Percentiles rank a stretch among this genome's conserved stretches.
These are phyloP conservation scores for Lasioglossum pauxillum DNA, from an alignment of 2,888 invertebrate species.

Conservation along the genomic window DNA sequence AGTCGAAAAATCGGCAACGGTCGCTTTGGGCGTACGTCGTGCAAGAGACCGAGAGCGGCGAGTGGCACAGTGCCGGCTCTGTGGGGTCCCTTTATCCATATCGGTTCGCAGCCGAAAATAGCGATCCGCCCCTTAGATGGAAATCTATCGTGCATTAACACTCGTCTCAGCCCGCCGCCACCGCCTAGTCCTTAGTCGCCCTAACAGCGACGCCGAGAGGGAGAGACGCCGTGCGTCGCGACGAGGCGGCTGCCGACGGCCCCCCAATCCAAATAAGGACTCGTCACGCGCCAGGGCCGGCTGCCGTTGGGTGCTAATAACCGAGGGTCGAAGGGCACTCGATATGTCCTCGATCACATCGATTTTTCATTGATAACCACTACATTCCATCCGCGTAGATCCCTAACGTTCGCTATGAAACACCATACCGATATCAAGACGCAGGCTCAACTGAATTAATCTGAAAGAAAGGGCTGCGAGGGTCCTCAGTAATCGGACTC, in stretches of 20 bases:
- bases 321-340: constrained; percentile 51
- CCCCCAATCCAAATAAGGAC: constrained; percentile 82
- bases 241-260: constrained; percentile 75
- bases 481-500: neutral
- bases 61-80: constrained; percentile 81
- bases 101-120: constrained; percentile 83
- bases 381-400: neutral
- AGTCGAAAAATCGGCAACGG: constrained; percentile 63
- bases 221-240: constrained; percentile 72
- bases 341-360: neutral
- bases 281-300: constrained; percentile 71
- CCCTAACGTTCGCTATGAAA: neutral
- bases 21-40: constrained; percentile 76
- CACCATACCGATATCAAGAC: neutral
- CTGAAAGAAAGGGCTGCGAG: neutral
- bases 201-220: constrained; percentile 70
- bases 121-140: constrained; percentile 84
- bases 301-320: constrained; percentile 43
- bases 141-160: constrained; percentile 79
- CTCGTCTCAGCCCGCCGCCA: constrained; percentile 61
- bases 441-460: neutral
- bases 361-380: neutral
- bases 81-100: constrained; percentile 84
- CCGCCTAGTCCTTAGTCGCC: constrained; percentile 77
- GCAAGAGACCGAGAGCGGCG: constrained; percentile 81